These are phyloP conservation scores for Sisyra terminalis DNA, from an alignment of 2,888 invertebrate genomes.

Conservation along the genomic window DNA sequence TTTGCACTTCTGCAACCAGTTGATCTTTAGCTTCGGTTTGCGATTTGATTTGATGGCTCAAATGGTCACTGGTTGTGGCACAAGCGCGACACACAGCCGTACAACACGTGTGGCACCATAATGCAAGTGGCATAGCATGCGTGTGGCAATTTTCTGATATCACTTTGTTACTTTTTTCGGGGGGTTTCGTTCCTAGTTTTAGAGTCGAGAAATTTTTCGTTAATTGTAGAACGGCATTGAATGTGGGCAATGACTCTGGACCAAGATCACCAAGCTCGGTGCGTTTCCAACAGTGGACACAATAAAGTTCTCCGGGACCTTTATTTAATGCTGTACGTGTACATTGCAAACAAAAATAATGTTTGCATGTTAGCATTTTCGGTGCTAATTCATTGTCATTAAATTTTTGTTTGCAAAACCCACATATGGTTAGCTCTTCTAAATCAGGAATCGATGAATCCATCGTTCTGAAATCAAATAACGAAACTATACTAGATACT, in stretches of 20 bases:
- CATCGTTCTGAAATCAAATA: conserved; percentile 29
- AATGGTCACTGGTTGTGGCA: conserved; percentile 45
- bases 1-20: conserved; percentile 44
- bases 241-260: conserved; percentile 49
- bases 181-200: conserved; percentile 30
- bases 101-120: conserved; percentile 54
- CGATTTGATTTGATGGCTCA: conserved; percentile 49
- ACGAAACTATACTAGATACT: not conserved
- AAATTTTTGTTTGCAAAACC: conserved; percentile 58
- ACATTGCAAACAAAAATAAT: conserved; percentile 62
- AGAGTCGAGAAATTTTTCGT: conserved; percentile 44
- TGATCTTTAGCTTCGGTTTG: conserved; percentile 49
- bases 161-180: conserved; percentile 26
- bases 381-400: conserved; percentile 56
- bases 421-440: conserved; percentile 59
- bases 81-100: conserved; percentile 48
- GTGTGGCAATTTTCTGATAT: conserved; percentile 47
- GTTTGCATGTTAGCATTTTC: conserved; percentile 57
- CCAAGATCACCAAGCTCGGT: conserved; percentile 51
- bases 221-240: conserved; percentile 47
- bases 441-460: conserved; percentile 47
- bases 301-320: conserved; percentile 44
- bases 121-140: conserved; percentile 52
- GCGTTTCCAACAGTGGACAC: conserved; percentile 58
- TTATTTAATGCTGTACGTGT: conserved; percentile 49